These are phyloP conservation scores for Tethea ocularis DNA, from an alignment of 2,888 invertebrate genomes.

Conservation along the genomic window DNA sequence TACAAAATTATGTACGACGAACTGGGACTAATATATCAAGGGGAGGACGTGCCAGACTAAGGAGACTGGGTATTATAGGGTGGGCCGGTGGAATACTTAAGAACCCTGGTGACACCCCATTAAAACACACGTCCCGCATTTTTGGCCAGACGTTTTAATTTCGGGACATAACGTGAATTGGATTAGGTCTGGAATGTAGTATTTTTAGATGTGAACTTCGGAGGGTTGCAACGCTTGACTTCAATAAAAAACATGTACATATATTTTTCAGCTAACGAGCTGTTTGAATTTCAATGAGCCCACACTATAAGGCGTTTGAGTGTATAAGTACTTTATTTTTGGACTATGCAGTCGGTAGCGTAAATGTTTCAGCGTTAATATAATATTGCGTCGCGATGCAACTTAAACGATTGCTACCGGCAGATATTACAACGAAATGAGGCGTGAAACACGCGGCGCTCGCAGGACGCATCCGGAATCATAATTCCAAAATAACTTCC, in stretches of 20 bases:
- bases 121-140: conserved; percentile 82
- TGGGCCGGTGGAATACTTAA: conserved; percentile 82
- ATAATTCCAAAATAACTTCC: conserved; percentile 83
- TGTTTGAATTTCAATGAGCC: background rate
- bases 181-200: conserved; percentile 42
- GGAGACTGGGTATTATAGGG: conserved; percentile 82
- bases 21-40: conserved; percentile 84
- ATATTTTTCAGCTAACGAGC: background rate
- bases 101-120: conserved; percentile 83
- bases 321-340: background rate
- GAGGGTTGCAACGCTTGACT: background rate
- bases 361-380: conserved; percentile 41
- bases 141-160: conserved; percentile 81
- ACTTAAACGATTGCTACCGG: conserved; percentile 66
- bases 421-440: conserved; percentile 75
- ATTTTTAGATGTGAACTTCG: conserved; percentile 17
- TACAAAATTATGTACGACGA: conserved; percentile 84
- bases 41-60: conserved; percentile 83
- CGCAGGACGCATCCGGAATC: conserved; percentile 81
- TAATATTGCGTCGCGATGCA: conserved; percentile 56
- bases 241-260: background rate
- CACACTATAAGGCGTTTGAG: background rate
- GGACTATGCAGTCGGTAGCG: conserved; percentile 7
- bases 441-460: conserved; percentile 80
- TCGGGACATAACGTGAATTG: conserved; percentile 56